Percentiles rank a stretch among this genome's conserved stretches.
Evolutionary conservation across 2,797 vertebrate species (phyloP).

Genomic region (Eupleurogrammus muticus): DNA sequence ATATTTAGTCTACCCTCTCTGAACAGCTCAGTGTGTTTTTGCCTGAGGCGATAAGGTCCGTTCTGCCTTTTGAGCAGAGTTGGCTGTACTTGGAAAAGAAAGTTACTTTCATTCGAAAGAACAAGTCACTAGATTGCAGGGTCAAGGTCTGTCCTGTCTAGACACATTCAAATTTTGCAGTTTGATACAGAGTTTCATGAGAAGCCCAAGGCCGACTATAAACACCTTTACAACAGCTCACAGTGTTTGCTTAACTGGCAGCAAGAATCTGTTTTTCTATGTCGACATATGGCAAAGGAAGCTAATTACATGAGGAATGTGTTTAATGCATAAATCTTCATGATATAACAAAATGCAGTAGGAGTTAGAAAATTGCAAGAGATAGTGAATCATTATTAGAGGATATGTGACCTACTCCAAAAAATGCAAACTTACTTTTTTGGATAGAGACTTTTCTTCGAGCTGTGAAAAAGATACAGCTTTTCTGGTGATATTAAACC

Average conservation of each 20-base stretch:
- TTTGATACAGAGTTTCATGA: constrained; percentile 63
- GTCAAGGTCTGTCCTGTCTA: constrained; percentile 58
- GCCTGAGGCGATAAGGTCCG: constrained; percentile 54
- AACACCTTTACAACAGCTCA: constrained; percentile 52
- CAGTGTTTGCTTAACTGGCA: constrained; percentile 53
- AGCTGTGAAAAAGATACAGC: constrained; percentile 12
- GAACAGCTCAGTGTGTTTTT: constrained; percentile 42
- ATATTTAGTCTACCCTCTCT: constrained; percentile 57
- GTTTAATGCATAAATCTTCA: constrained; percentile 51
- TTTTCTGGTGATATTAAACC: constrained; percentile 35
- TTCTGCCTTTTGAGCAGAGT: constrained; percentile 48
- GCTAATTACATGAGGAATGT: constrained; percentile 54
- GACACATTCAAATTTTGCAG: constrained; percentile 64
- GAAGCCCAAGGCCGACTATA: constrained; percentile 54
- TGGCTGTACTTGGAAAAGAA: constrained; percentile 34
- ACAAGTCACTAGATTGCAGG: constrained; percentile 53
- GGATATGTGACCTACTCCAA: constrained; percentile 11
- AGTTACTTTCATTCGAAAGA: constrained; percentile 54
- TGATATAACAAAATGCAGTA: constrained; percentile 41
- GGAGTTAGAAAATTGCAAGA: constrained; percentile 27
- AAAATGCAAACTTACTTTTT: constrained; percentile 18
- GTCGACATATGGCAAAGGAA: constrained; percentile 29
- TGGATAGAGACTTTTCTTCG: constrained; percentile 19
- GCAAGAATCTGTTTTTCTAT: constrained; percentile 14
- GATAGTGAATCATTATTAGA: constrained; percentile 8